Evolutionary conservation across 2,888 invertebrate genomes (phyloP).

Genomic region (Hedya salicella): DNA sequence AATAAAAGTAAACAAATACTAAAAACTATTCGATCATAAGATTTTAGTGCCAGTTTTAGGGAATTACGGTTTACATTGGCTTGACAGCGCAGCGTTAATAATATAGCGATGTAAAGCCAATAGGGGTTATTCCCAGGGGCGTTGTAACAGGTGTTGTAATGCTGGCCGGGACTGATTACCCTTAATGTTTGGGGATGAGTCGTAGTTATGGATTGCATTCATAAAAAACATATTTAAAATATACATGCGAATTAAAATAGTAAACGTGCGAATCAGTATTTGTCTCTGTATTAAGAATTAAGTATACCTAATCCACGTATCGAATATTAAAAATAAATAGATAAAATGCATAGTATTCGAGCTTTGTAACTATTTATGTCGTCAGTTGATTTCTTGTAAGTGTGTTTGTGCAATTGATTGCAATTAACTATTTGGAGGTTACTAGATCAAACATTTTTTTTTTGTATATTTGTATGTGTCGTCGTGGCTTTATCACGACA

Average conservation of each 20-base stretch:
- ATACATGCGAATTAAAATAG: neutral
- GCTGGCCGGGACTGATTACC: conserved; percentile 61
- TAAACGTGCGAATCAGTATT: too few species aligned
- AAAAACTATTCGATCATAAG: conserved; percentile 12
- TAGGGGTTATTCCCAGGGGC: conserved; percentile 52
- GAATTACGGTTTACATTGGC: conserved; percentile 47
- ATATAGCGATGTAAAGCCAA: conserved; percentile 57
- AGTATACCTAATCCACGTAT: too few species aligned
- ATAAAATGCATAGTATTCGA: too few species aligned
- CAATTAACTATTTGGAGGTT: too few species aligned
- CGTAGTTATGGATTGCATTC: conserved; percentile 45
- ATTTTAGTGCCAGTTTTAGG: conserved; percentile 33
- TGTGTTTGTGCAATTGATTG: too few species aligned
- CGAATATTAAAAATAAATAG: too few species aligned
- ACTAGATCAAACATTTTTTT: too few species aligned
- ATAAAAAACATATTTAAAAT: conserved; percentile 24
- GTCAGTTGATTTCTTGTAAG: too few species aligned
- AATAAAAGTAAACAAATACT: conserved; percentile 47
- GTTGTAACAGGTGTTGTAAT: conserved; percentile 68
- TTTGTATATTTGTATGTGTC: too few species aligned
- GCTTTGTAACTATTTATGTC: too few species aligned
- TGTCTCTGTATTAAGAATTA: too few species aligned
- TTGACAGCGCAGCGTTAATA: conserved; percentile 46
- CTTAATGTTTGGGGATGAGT: conserved; percentile 66
- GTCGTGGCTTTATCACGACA: too few species aligned